Conservation (phyloP, 1,140 invertebrate genomes). For the Heliothis subflexa region DNA sequence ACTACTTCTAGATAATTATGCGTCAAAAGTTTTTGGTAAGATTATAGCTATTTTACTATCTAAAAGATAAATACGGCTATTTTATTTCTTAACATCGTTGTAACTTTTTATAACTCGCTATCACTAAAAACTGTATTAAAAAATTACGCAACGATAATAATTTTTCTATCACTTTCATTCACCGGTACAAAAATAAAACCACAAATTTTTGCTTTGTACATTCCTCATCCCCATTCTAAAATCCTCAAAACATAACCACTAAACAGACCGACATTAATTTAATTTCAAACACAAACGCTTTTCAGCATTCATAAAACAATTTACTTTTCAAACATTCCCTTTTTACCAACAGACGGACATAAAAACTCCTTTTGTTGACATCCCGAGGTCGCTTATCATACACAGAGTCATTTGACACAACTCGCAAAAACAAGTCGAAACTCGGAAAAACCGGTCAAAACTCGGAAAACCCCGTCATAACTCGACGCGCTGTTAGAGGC, state of each 20-base stretch:
- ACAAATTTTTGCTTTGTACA: too few relatives aligned
- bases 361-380: constrained; percentile 9
- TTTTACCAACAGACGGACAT: background rate
- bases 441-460: too few relatives aligned
- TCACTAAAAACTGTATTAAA: too few relatives aligned
- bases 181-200: too few relatives aligned
- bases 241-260: background rate
- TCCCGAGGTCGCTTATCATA: background rate
- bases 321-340: background rate
- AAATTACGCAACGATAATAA: too few relatives aligned
- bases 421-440: too few relatives aligned
- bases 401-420: background rate
- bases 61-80: too few relatives aligned
- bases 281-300: background rate
- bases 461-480: too few relatives aligned
- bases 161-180: too few relatives aligned
- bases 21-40: background rate
- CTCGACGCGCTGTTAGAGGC: background rate
- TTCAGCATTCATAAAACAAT: background rate
- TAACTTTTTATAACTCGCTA: background rate
- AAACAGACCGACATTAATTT: background rate
- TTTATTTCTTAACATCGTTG: too few relatives aligned
- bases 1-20: constrained; percentile 2
- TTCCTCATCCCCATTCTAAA: background rate
- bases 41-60: background rate